Conservation (phyloP, 2,797 vertebrate genomes). For the Distichodus sexfasciatus region DNA sequence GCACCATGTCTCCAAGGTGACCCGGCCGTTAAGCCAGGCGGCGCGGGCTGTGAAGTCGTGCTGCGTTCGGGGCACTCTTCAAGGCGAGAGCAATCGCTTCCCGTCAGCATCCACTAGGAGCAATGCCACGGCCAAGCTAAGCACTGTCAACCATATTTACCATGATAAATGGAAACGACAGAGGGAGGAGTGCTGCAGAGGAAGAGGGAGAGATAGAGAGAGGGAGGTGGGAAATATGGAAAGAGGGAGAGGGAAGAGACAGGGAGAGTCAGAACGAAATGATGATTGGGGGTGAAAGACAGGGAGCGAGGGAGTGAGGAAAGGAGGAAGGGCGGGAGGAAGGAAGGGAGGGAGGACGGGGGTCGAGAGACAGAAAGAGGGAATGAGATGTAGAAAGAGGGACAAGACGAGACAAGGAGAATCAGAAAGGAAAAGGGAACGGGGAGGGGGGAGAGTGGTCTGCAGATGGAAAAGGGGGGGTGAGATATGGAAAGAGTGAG, state of each 20-base stretch:
- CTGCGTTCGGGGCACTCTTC: slow-evolving; percentile 15
- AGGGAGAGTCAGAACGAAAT: background rate
- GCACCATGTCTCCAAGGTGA: slow-evolving; percentile 41
- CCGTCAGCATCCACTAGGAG: slow-evolving; percentile 44
- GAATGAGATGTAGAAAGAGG: no score
- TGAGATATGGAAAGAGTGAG: no score
- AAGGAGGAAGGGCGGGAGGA: no score
- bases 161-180: slow-evolving; percentile 45
- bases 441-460: no score
- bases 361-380: no score
- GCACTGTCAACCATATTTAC: slow-evolving; percentile 47
- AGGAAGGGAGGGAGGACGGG: no score
- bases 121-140: slow-evolving; percentile 36
- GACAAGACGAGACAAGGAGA: no score
- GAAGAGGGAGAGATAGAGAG: background rate
- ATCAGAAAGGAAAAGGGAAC: no score
- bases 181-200: background rate
- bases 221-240: background rate
- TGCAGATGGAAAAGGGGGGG: no score
- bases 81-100: slow-evolving; percentile 46
- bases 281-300: background rate
- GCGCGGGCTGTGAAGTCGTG: slow-evolving; percentile 30
- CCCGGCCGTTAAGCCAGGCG: slow-evolving; percentile 29
- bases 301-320: no score
- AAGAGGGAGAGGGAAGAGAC: background rate